Evolutionary conservation across 2,797 vertebrate genomes (phyloP).

Genomic region (Paramormyrops hopkinsi): DNA sequence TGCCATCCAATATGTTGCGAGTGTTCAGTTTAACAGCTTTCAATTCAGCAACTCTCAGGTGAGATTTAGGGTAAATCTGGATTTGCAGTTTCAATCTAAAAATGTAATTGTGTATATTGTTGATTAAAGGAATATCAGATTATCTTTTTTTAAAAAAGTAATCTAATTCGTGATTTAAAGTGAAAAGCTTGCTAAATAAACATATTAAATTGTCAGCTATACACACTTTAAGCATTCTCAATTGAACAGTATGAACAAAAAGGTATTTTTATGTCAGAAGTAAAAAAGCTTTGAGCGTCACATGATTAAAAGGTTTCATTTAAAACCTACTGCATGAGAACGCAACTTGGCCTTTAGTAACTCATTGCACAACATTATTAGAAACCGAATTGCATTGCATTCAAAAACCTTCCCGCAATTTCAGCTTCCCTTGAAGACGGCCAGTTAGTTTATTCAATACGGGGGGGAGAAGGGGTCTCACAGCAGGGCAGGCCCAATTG

Average conservation of each 20-base stretch:
- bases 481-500: neutral
- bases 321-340: neutral
- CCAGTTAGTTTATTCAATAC: neutral
- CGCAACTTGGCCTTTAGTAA: neutral
- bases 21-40: neutral
- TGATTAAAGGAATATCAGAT: neutral
- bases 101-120: neutral
- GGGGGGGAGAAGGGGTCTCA: neutral
- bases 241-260: neutral
- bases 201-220: neutral
- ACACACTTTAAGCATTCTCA: neutral
- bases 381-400: neutral
- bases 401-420: neutral
- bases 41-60: neutral
- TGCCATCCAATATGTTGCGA: neutral
- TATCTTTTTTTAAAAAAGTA: neutral
- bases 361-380: neutral
- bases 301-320: constrained; percentile 11
- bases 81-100: neutral
- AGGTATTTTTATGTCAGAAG: neutral
- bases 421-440: neutral
- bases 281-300: neutral
- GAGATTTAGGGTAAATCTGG: neutral
- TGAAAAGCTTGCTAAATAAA: neutral
- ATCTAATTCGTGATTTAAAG: neutral